Evolutionary conservation across 2,888 invertebrate species (phyloP).

Genomic region (Linnaemya tessellans): DNA sequence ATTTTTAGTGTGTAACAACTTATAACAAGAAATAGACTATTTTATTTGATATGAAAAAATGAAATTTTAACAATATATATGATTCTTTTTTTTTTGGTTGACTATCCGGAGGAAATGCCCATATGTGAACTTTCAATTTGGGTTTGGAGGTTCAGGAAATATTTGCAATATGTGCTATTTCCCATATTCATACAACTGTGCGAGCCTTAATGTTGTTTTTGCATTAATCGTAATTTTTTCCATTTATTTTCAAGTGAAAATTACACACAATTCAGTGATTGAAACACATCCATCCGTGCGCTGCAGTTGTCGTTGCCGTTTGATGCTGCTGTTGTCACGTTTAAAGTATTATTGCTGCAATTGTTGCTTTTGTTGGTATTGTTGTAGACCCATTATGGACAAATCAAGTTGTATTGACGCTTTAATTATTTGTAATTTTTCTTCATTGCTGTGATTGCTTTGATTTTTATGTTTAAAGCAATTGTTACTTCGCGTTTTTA

Average conservation of each 20-base stretch:
- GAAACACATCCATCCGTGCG: constrained; percentile 10
- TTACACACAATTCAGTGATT: constrained; percentile 41
- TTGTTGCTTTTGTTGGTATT: constrained; percentile 47
- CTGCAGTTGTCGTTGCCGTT: constrained; percentile 38
- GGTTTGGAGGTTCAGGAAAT: too few relatives aligned
- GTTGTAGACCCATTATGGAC: constrained; percentile 67
- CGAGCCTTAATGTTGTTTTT: constrained; percentile 7
- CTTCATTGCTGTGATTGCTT: constrained; percentile 7
- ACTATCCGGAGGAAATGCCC: too few relatives aligned
- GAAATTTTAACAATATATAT: too few relatives aligned
- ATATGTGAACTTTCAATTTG: too few relatives aligned
- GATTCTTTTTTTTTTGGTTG: too few relatives aligned
- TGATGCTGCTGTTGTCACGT: constrained; percentile 61
- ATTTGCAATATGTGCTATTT: background rate
- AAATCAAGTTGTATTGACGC: constrained; percentile 73
- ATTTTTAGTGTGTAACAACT: too few relatives aligned
- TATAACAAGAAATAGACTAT: too few relatives aligned
- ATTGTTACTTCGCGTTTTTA: constrained; percentile 35
- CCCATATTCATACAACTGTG: constrained; percentile 14
- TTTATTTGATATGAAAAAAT: too few relatives aligned
- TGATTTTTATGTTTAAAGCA: constrained; percentile 38
- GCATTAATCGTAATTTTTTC: background rate
- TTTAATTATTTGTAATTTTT: constrained; percentile 71
- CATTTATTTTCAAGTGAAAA: constrained; percentile 42
- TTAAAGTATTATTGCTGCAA: constrained; percentile 65